Base-by-base conservation (phyloP, 2,113 vertebrate species). In the Phasianus colchicus region DNA sequence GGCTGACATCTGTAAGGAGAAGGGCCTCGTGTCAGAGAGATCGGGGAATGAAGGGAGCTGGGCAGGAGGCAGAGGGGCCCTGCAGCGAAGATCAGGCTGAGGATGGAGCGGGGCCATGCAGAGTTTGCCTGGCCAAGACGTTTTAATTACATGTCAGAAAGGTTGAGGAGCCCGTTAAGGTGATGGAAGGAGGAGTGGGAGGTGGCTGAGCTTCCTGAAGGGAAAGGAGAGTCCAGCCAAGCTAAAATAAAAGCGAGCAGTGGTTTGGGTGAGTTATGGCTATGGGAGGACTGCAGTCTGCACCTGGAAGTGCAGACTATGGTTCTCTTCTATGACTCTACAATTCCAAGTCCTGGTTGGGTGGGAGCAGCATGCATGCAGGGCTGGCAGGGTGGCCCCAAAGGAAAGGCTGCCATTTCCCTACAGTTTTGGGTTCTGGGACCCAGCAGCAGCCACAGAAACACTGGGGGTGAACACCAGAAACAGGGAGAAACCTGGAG, bases 1-100 rank as follows among this genome's bases (percentile, higher is more conserved):
- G 91, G 99, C 99, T 29, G 99, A 99, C 99, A 99, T 99, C 99
- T 99, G 85, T 55, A 3, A 88, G 94, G 2, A 50, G 4, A 89
- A 88, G 91, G 9, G 71, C 17, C 42, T 50, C 25, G 4, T 0
- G 74, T 93, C 18, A 81, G 6, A 5, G 30, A 13, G 55, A 40
- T 1, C 3, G 27, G 52, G 52, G 52, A 54, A 29, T 5, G 14
- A 54, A 27, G 52, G 52, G 52, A 54, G 27, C 27, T 7, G 61
- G 47, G 50, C 64, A 34, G 38, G 55, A 72, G 66, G 54, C 29
- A 66, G 73, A 42, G 63, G 58, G 61, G 58, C 36, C 5, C 34
- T 11, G 47, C 72, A 86, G 34, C 4, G 54, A 10, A 34, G 73
- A 40, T 83, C 76, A 42, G 57, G 24, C 70, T 60, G 86, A 42